phyloP scores from a whole-genome alignment of 2,888 invertebrate genomes.

The Dryadula phaetusa region DNA sequence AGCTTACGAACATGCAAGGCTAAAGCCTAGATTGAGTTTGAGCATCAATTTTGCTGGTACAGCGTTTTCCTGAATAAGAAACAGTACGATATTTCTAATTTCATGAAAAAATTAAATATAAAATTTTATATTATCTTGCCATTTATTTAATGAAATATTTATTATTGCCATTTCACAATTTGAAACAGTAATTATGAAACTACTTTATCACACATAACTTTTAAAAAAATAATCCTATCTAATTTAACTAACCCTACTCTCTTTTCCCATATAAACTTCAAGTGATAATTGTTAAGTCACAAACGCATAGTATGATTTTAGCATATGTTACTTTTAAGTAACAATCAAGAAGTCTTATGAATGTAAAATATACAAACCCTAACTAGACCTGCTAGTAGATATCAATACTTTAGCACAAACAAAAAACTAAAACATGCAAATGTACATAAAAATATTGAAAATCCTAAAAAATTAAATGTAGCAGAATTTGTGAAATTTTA shows the following conservation, averaged over 20 bases:
- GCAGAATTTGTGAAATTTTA: too few relatives aligned
- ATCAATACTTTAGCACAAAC: not conserved
- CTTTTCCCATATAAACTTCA: too few relatives aligned
- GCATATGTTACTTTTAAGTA: too few relatives aligned
- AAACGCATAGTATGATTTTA: too few relatives aligned
- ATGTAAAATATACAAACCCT: not conserved
- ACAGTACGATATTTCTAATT: slow-evolving; percentile 7
- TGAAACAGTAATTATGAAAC: too few relatives aligned
- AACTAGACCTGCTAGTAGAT: not conserved
- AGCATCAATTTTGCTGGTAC: slow-evolving; percentile 37
- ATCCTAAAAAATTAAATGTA: not conserved
- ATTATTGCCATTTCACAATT: slow-evolving; percentile 2
- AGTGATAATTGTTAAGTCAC: too few relatives aligned
- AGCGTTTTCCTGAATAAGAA: slow-evolving; percentile 39
- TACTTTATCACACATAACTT: not conserved
- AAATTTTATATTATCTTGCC: not conserved
- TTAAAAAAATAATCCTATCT: too few relatives aligned
- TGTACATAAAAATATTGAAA: slow-evolving; percentile 1
- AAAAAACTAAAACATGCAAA: slow-evolving; percentile 1
- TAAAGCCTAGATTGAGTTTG: slow-evolving; percentile 39
- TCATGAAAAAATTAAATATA: not conserved
- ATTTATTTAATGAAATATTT: not conserved
- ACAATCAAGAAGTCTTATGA: not conserved
- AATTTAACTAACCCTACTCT: too few relatives aligned
- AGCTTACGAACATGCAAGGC: slow-evolving; percentile 44